Conservation (phyloP, 1,140 invertebrate genomes). For the Andrena cerasifolii region DNA sequence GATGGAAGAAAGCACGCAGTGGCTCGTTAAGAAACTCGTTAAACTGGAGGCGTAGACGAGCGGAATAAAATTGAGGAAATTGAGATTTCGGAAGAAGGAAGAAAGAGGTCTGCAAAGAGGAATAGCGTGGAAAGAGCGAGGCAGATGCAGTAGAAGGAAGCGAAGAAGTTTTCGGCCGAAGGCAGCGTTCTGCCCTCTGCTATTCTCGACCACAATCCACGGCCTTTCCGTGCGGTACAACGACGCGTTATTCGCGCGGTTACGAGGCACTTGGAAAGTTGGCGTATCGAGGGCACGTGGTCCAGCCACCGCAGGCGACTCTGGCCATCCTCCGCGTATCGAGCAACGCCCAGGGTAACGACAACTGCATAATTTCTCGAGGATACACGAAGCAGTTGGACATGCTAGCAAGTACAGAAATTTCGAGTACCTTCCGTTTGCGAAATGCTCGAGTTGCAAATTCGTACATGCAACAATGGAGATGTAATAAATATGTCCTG, state of each 20-base stretch:
- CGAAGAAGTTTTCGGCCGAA: constrained; percentile 48
- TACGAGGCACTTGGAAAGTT: constrained; percentile 74
- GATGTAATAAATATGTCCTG: too few relatives aligned
- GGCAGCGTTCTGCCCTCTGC: constrained; percentile 43
- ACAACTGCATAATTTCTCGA: too few relatives aligned
- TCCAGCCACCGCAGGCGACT: not conserved
- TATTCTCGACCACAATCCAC: not conserved
- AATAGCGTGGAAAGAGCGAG: not conserved
- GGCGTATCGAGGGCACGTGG: constrained; percentile 21
- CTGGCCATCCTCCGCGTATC: too few relatives aligned
- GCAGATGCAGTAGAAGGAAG: not conserved
- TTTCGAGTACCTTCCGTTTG: too few relatives aligned
- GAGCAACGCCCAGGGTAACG: too few relatives aligned
- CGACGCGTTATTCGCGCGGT: constrained; percentile 70
- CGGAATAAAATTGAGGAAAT: constrained; percentile 71
- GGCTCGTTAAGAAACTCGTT: constrained; percentile 76
- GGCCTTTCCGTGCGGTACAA: constrained; percentile 55
- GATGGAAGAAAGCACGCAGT: constrained; percentile 21
- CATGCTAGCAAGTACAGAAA: too few relatives aligned
- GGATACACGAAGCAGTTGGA: too few relatives aligned
- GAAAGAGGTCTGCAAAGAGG: not conserved
- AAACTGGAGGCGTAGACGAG: constrained; percentile 42
- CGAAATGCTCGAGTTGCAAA: too few relatives aligned
- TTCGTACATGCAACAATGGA: too few relatives aligned
- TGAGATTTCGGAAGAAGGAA: constrained; percentile 66